These are phyloP conservation scores for Urophycis tenuis DNA, from an alignment of 2,797 vertebrate genomes.

Conservation along the genomic window DNA sequence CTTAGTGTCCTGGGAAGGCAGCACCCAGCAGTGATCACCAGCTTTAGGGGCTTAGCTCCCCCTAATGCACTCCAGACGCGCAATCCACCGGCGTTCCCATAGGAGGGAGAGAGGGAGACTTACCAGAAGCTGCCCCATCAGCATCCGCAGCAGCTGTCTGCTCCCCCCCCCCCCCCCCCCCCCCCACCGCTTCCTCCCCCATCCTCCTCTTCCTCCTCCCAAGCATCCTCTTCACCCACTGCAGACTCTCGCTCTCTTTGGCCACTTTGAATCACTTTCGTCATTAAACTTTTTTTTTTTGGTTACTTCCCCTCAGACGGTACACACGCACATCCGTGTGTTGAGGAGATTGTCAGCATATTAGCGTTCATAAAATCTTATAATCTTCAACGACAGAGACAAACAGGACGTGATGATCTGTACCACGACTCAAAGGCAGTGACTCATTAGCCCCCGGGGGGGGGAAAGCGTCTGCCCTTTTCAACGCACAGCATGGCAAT, in stretches of 20 bases:
- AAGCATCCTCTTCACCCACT: neutral
- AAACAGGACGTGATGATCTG: neutral
- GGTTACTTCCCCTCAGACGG: neutral
- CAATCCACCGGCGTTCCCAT: constrained; percentile 24
- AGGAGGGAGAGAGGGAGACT: constrained; percentile 5
- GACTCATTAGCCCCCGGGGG: neutral
- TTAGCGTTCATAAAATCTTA: neutral
- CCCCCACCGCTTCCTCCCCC: neutral
- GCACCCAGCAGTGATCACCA: constrained; percentile 32
- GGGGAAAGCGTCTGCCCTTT: constrained; percentile 30
- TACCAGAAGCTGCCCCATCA: constrained; percentile 37
- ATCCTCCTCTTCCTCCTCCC: too few relatives aligned
- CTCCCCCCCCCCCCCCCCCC: constrained; percentile 30
- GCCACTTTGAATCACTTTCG: neutral
- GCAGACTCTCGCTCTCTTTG: neutral
- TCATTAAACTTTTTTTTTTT: neutral
- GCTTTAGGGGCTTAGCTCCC: constrained; percentile 42
- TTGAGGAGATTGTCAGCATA: neutral
- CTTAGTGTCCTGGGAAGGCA: constrained; percentile 44
- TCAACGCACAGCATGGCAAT: neutral
- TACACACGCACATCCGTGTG: neutral
- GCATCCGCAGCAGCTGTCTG: constrained; percentile 39
- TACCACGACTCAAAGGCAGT: neutral
- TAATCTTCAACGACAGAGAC: too few relatives aligned
- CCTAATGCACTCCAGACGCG: constrained; percentile 55